A percentile compares a stretch with the other conserved stretches of the same genome.
phyloP scores from a whole-genome alignment of 2,113 vertebrate species.

The Lasiurus cinereus region DNA sequence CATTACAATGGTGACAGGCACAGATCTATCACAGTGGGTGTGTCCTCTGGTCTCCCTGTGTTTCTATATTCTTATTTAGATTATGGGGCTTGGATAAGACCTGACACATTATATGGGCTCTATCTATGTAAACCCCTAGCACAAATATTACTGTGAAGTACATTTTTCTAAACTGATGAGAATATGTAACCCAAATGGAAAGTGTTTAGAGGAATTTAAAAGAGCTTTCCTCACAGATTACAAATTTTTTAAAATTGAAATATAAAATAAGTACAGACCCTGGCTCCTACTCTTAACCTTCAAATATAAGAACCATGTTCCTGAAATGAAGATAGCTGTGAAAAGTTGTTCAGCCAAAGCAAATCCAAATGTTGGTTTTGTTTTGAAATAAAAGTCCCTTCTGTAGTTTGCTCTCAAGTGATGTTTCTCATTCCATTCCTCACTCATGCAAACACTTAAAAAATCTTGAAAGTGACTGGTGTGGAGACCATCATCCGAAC shows the following conservation, averaged over 20 bases:
- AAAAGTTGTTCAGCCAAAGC: slow-evolving; percentile 27
- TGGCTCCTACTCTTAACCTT: slow-evolving; percentile 27
- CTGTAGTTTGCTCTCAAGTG: not conserved
- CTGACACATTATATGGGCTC: not conserved
- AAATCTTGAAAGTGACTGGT: not conserved
- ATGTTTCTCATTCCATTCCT: slow-evolving; percentile 76
- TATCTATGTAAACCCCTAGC: not conserved
- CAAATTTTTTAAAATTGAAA: slow-evolving; percentile 53
- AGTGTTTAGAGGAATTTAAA: not conserved
- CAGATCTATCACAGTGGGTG: rapidly evolving
- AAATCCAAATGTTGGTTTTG: slow-evolving; percentile 65
- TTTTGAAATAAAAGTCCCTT: slow-evolving; percentile 67
- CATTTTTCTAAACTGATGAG: not conserved
- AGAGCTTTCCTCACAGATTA: slow-evolving; percentile 29
- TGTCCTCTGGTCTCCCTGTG: not conserved
- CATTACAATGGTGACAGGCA: not conserved
- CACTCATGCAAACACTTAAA: not conserved
- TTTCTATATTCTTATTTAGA: not conserved
- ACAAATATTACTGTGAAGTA: not conserved
- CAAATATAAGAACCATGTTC: not conserved
- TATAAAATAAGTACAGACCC: slow-evolving; percentile 41
- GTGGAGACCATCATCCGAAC: no score
- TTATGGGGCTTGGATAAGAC: not conserved
- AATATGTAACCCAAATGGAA: not conserved
- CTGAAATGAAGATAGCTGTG: not conserved